These are phyloP conservation scores for Danaus plexippus DNA, from an alignment of 1,140 invertebrate genomes.

Conservation along the genomic window DNA sequence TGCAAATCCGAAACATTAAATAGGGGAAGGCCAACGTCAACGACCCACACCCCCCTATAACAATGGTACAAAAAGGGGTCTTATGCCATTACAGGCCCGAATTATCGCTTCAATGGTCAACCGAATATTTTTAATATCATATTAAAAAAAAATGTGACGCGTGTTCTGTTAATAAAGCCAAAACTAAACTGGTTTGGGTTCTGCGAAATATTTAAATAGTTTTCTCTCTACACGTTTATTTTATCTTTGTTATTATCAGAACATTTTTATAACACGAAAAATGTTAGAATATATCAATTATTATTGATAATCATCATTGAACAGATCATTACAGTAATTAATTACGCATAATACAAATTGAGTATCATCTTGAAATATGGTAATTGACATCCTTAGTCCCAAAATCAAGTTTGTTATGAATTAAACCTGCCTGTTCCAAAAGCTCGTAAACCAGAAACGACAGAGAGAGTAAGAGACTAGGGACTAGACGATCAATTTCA, in stretches of 20 bases:
- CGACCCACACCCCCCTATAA: conserved; percentile 54
- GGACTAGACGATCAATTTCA: conserved; percentile 68
- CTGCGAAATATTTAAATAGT: not conserved
- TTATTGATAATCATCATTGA: no score
- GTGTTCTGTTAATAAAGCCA: conserved; percentile 23
- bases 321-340: no score
- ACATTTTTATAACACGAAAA: no score
- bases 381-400: conserved; percentile 17
- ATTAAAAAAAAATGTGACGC: conserved; percentile 36
- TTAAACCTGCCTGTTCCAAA: conserved; percentile 38
- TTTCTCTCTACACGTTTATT: no score
- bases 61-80: conserved; percentile 60
- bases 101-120: conserved; percentile 52
- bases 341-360: no score
- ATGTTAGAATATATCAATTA: no score
- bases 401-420: conserved; percentile 64
- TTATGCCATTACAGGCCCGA: conserved; percentile 47
- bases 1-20: conserved; percentile 50
- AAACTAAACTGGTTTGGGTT: conserved; percentile 19
- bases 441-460: conserved; percentile 49
- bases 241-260: no score
- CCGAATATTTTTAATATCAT: conserved; percentile 35
- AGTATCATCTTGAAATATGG: no score
- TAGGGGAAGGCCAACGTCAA: conserved; percentile 63
- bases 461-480: conserved; percentile 29